phyloP scores from a whole-genome alignment of 2,888 invertebrate genomes.

The Andrena chrysosceles region DNA sequence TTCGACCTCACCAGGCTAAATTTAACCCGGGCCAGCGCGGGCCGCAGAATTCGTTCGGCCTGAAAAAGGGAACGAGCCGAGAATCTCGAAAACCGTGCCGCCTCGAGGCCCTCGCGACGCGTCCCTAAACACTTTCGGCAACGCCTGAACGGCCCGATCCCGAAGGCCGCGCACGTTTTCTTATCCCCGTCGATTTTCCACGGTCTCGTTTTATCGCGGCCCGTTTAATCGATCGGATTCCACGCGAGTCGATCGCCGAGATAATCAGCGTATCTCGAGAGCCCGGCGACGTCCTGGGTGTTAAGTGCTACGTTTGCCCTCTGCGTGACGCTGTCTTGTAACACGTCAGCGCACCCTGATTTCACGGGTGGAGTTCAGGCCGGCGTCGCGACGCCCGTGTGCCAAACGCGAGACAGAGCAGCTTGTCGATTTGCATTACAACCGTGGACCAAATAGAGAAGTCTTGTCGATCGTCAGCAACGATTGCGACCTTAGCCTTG shows the following conservation, averaged over 20 bases:
- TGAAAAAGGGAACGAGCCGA: conserved; percentile 59
- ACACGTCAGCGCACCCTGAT: conserved; percentile 69
- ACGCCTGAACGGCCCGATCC: background rate
- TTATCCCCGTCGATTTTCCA: background rate
- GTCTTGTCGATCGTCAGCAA: conserved; percentile 11
- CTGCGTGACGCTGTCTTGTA: conserved; percentile 78
- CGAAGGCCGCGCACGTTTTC: background rate
- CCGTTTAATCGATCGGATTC: conserved; percentile 64
- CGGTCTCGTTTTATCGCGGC: conserved; percentile 22
- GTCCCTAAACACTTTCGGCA: background rate
- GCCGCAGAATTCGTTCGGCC: conserved; percentile 61
- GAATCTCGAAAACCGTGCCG: conserved; percentile 50
- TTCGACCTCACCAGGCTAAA: conserved; percentile 76
- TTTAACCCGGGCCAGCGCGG: conserved; percentile 71
- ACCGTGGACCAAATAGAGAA: conserved; percentile 33
- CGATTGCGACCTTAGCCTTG: conserved; percentile 57
- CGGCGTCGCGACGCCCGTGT: conserved; percentile 52
- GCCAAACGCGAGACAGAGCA: conserved; percentile 50
- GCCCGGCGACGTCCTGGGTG: conserved; percentile 73
- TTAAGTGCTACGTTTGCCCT: conserved; percentile 79
- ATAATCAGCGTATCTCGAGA: conserved; percentile 77
- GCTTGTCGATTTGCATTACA: conserved; percentile 62
- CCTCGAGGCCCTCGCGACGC: background rate
- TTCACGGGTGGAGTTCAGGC: conserved; percentile 62
- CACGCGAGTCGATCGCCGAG: conserved; percentile 69